Evolutionary conservation across 2,797 vertebrate species (phyloP), one percentile per base, ranked within the genome.

Genomic region (Cetoscarus ocellatus): DNA sequence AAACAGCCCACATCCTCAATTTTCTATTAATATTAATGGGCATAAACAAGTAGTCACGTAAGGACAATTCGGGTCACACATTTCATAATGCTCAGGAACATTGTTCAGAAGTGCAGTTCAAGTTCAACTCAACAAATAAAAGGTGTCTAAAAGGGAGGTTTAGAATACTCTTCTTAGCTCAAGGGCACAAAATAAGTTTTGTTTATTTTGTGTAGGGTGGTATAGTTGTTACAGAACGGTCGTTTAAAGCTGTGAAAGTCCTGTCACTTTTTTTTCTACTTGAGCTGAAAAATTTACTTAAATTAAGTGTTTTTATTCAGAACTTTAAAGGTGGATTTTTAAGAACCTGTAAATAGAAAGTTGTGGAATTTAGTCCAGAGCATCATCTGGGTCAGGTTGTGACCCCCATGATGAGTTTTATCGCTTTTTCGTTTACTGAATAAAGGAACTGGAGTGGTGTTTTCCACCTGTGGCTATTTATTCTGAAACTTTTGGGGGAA

Each of bases 391-490:
- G 67, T 84, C 53, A 59, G 42, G 52, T 36, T 35, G 56, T 70
- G 67, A 63, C 42, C 53, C 15, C 49, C 18, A 36, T 35, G 11
- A 36, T 35, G 11, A 63, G 38, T 39, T 39, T 39, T 7, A 7
- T 2, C 14, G 15, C 47, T 47, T 56, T 18, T 47, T 1, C 11
- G 0, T 11, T 36, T 27, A 38, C 58, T 50, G 19, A 12, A 15
- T 1, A 53, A 51, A 57, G 44, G 3, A 42, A 47, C 8, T 57
- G 74, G 8, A 61, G 39, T 61, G 39, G 49, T 77, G 50, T 71
- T 75, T 62, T 74, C 35, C 61, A 34, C 55, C 70, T 78, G 34
- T 67, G 55, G 40, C 61, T 74, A 64, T n/a, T 54, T 85, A 10
- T 11, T 42, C 9, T 10, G 11, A 1, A 11, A 10, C 6, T 44